Evolutionary conservation across 2,888 invertebrate genomes (phyloP).

Genomic region (Monochamus alternatus): DNA sequence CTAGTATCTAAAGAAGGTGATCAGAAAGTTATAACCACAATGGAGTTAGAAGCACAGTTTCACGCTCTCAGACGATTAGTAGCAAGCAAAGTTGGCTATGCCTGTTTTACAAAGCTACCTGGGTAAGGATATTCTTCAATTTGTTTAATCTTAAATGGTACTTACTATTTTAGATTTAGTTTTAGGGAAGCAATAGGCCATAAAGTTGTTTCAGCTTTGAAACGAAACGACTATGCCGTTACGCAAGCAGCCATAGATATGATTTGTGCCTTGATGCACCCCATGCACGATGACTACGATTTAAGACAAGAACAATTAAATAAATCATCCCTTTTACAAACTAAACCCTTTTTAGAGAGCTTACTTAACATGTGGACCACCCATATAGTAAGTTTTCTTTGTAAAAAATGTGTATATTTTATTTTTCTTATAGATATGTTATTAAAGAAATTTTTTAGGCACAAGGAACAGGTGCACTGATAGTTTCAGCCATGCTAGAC

Average conservation of each 20-base stretch:
- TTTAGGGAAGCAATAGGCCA: conserved; percentile 96
- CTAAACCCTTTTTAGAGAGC: conserved; percentile 92
- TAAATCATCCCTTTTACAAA: conserved; percentile 95
- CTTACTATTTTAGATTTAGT: conserved; percentile 69
- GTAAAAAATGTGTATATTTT: neutral
- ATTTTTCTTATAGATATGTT: too few relatives aligned
- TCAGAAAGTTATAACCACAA: conserved; percentile 76
- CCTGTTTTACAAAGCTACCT: conserved; percentile 91
- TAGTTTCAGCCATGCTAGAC: conserved; percentile 98
- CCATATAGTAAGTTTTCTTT: conserved; percentile 84
- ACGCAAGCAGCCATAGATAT: conserved; percentile 98
- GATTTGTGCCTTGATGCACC: conserved; percentile 98
- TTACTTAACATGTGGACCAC: conserved; percentile 95
- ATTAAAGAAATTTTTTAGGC: conserved; percentile 74
- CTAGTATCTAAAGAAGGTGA: conserved; percentile 83
- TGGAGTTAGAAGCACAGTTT: conserved; percentile 94
- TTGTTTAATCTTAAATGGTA: neutral
- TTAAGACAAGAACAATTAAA: conserved; percentile 98
- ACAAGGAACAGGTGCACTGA: conserved; percentile 94
- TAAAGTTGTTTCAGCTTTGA: conserved; percentile 92
- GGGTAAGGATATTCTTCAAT: conserved; percentile 74
- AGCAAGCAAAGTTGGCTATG: conserved; percentile 98
- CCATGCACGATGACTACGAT: conserved; percentile 97
- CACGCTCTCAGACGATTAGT: conserved; percentile 94
- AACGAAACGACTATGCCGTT: conserved; percentile 90